These are phyloP conservation scores for Heliconius eleuchia DNA, from an alignment of 1,140 invertebrate genomes.

Conservation along the genomic window DNA sequence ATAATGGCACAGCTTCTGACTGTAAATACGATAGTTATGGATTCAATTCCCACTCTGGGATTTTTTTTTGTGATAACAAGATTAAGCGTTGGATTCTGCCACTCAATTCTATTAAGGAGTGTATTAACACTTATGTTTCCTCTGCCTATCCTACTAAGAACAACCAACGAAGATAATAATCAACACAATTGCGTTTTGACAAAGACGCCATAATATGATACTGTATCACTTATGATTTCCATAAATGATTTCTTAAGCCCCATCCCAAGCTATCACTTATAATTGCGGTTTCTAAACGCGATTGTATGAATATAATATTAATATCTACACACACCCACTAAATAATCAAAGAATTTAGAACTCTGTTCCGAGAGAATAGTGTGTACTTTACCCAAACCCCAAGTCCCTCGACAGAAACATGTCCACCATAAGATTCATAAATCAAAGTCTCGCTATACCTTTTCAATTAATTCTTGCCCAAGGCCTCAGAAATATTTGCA, in stretches of 20 bases:
- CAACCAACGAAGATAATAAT: not conserved
- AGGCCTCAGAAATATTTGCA: constrained; percentile 68
- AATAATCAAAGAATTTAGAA: not conserved
- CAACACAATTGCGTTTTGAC: not conserved
- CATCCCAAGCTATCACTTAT: constrained; percentile 24
- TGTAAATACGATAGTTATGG: too few relatives aligned
- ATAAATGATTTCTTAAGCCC: constrained; percentile 7
- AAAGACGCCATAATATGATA: not conserved
- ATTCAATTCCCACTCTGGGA: too few relatives aligned
- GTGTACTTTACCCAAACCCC: not conserved
- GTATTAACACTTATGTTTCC: too few relatives aligned
- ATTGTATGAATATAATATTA: constrained; percentile 34
- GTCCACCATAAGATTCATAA: constrained; percentile 47
- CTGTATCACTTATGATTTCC: constrained; percentile 1
- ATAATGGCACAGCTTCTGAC: too few relatives aligned
- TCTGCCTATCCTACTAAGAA: too few relatives aligned
- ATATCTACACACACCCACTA: not conserved
- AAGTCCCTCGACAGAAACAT: not conserved
- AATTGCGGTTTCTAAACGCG: constrained; percentile 30
- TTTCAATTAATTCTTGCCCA: constrained; percentile 75
- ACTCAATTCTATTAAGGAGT: too few relatives aligned
- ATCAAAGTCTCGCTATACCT: constrained; percentile 70
- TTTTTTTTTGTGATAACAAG: too few relatives aligned
- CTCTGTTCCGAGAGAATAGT: not conserved
- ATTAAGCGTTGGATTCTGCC: too few relatives aligned